A percentile compares a stretch with the other conserved stretches of the same genome.
These are phyloP conservation scores for Myiotriccus ornatus DNA, from an alignment of 2,797 vertebrate species.

Conservation along the genomic window DNA sequence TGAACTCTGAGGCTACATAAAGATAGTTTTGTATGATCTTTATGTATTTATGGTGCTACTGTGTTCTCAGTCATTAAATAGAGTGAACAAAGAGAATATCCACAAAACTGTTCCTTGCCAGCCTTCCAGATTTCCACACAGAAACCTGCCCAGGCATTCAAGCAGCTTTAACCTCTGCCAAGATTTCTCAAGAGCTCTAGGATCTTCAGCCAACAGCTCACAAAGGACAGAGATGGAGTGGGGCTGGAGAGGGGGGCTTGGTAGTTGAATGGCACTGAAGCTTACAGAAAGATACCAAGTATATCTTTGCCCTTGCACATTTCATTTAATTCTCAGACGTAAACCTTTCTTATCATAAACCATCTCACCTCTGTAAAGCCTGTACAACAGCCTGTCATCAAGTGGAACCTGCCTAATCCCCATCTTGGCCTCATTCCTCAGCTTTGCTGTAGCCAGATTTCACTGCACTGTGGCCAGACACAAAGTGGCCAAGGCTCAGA, in stretches of 20 bases:
- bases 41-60: background rate
- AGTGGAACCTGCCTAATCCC: background rate
- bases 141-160: slow-evolving; percentile 25
- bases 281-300: background rate
- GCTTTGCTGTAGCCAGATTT: background rate
- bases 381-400: background rate
- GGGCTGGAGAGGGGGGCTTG: background rate
- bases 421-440: background rate
- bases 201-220: slow-evolving; percentile 29
- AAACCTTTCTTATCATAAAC: background rate
- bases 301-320: background rate
- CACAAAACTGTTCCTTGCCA: background rate
- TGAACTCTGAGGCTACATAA: background rate
- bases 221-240: background rate
- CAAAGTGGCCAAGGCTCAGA: background rate
- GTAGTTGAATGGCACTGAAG: background rate
- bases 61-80: background rate
- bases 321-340: background rate
- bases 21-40: background rate
- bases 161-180: slow-evolving; percentile 49
- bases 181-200: background rate
- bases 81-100: background rate
- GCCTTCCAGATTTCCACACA: slow-evolving; percentile 14
- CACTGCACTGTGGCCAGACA: background rate
- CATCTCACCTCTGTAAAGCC: background rate